Evolutionary conservation across 23 tunicate genomes (phyloP), one percentile per base, ranked within the genome.

Genomic region (Diplosoma virens): DNA sequence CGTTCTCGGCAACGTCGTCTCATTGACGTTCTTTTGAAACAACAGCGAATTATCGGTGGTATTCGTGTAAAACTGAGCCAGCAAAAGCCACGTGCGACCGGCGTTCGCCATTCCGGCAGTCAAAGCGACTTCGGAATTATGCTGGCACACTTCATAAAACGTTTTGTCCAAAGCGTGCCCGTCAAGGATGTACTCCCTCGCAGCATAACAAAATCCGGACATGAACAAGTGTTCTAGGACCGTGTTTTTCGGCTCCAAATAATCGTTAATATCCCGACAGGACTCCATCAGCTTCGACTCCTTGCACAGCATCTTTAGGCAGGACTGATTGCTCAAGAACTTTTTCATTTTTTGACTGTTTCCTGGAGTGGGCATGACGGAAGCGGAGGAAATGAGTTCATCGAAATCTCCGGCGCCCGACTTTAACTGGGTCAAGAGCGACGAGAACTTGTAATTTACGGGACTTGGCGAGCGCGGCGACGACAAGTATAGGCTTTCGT

Each of bases 21-120:
- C 73, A 33, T 30, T 25, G 3, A 41, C 59, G 2, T 20, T 30
- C 1, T 35, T 36, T 22, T 30, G 22, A 26, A 25, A 2, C 33
- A 21, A 14, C 5, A 33, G 22, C 11, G n/a, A 4, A 3, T 7
- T 33, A 21, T 30, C 25, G 24, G 17, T 22, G 32, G 33, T 30
- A 41, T 67, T 77, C 23, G n/a, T 17, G 34, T 77, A 84, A 26
- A 84, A 69, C 47, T 67, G 77, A 17, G 71, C 47, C 29, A 84
- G 32, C n/a, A 84, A 54, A 1, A 77, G 70, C 90, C 90, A 84
- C 0, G 80, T 65, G 20, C 83, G 30, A 3, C 83, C 83, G 1
- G 56, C 78, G 27, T 60, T 69, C 2, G 52, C 26, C 14, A 25
- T 36, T 1, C 90, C 90, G 5, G 76, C 71, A 28, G 56, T 46